Base-by-base conservation (phyloP, 2,113 vertebrate genomes). In the Phainopepla nitens region DNA sequence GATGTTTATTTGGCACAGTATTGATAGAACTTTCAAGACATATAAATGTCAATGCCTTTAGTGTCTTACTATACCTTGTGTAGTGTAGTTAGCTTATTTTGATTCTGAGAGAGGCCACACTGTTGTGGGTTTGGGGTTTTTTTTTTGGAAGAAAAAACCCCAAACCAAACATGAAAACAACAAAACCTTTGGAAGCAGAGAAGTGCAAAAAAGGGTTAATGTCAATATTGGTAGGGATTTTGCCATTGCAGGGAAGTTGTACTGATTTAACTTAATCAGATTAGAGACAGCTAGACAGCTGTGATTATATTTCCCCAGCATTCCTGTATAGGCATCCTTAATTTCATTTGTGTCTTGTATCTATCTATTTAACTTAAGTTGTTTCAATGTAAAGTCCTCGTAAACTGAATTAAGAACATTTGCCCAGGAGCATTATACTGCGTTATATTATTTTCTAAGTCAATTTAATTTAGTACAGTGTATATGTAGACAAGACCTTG, bases 351-450 rank as follows among this genome's bases (percentile, higher is more conserved):
- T 65, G 36, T 83, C 83, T 91, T 87, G 64, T 90, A 60, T 91
- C 89, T 81, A 75, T 94, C 89, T 95, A 44, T 94, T 86, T 96
- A 93, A 87, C 66, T 91, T 87, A 50, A 89, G 69, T 84, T 93
- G 89, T 94, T 94, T 94, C 77, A 91, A 71, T 7, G 13, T 61
- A 72, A 89, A 95, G 93, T 96, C 83, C 89, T 95, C 73, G 93
- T 91, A 95, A 96, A 95, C 73, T 87, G 83, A 95, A 93, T 96
- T 95, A 94, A 75, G 93, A 87, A 53, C 91, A 72, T 84, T 94
- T 91, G 85, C 81, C 87, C 77, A 79, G 61, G 73, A 87, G 93
- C 23, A 5, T 93, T 95, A 33, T 84, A 65, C 60, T 49, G 21
- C 77, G 94, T 89, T 89, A 53, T 65, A 14, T 93, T 89, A 91